Percentiles rank a stretch among this genome's conserved stretches.
Evolutionary conservation across 2,113 vertebrate species (phyloP).

Genomic region (Struthidea cinerea): DNA sequence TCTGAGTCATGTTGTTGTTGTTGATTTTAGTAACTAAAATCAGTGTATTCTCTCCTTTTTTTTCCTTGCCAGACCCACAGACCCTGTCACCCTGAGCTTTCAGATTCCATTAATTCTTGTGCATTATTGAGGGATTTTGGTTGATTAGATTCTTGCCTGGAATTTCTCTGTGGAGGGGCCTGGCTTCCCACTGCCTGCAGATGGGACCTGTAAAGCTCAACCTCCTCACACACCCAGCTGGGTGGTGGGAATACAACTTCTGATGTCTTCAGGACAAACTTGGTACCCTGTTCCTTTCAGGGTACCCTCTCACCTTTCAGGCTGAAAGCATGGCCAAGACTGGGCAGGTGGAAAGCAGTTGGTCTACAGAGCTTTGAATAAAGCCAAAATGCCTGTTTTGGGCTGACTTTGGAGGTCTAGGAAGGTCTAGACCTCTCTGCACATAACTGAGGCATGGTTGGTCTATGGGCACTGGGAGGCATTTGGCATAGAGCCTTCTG

Average conservation of each 20-base stretch:
- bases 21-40: slow-evolving; percentile 7
- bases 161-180: neutral
- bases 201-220: neutral
- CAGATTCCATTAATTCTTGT: slow-evolving; percentile 42
- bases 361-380: neutral
- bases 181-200: neutral
- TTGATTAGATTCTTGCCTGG: neutral
- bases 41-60: neutral
- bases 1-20: slow-evolving; percentile 4
- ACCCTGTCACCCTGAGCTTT: neutral
- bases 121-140: neutral
- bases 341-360: neutral
- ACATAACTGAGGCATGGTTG: neutral
- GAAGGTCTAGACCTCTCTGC: neutral
- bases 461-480: neutral
- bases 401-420: neutral
- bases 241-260: neutral
- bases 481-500: neutral
- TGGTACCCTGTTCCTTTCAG: neutral
- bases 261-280: neutral
- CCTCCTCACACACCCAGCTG: neutral
- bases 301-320: neutral
- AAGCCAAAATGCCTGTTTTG: neutral
- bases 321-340: neutral
- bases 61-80: neutral